Evolutionary conservation across 2,888 invertebrate species (phyloP).

Genomic region (Thumatha senex): DNA sequence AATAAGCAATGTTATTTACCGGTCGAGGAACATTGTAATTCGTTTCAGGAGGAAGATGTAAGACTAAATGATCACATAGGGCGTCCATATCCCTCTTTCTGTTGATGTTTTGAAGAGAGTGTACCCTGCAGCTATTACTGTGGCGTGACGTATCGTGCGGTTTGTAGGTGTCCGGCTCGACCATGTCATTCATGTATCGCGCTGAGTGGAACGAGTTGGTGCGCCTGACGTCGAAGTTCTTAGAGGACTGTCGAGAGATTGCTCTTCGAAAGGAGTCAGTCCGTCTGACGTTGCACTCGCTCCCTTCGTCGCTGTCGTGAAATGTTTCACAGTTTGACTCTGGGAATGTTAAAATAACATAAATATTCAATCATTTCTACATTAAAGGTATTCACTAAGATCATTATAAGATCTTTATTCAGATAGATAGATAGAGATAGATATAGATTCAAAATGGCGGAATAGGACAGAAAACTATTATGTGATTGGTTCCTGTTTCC

Average conservation of each 20-base stretch:
- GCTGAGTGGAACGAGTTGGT: constrained; percentile 74
- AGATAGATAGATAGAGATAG: no score
- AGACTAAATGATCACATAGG: constrained; percentile 68
- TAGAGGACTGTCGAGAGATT: constrained; percentile 57
- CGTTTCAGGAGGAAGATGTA: constrained; percentile 69
- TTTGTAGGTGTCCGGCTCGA: constrained; percentile 48
- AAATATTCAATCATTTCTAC: no score
- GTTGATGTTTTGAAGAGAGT: constrained; percentile 72
- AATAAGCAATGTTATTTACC: constrained; percentile 41
- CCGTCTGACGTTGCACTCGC: constrained; percentile 71
- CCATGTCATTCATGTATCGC: constrained; percentile 58
- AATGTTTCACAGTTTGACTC: constrained; percentile 75
- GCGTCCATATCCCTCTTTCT: constrained; percentile 69
- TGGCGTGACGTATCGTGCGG: constrained; percentile 52
- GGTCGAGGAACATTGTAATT: constrained; percentile 68
- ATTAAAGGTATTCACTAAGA: no score
- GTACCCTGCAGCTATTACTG: constrained; percentile 60
- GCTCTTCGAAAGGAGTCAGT: constrained; percentile 72
- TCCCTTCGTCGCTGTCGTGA: constrained; percentile 74
- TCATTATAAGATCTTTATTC: no score
- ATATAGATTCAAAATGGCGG: no score
- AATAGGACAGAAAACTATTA: no score
- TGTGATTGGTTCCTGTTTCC: no score
- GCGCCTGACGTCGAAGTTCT: constrained; percentile 64
- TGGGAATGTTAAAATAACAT: constrained; percentile 33